These are phyloP conservation scores for Emydura subglobosa DNA, from an alignment of 2,113 vertebrate genomes.

Conservation along the genomic window DNA sequence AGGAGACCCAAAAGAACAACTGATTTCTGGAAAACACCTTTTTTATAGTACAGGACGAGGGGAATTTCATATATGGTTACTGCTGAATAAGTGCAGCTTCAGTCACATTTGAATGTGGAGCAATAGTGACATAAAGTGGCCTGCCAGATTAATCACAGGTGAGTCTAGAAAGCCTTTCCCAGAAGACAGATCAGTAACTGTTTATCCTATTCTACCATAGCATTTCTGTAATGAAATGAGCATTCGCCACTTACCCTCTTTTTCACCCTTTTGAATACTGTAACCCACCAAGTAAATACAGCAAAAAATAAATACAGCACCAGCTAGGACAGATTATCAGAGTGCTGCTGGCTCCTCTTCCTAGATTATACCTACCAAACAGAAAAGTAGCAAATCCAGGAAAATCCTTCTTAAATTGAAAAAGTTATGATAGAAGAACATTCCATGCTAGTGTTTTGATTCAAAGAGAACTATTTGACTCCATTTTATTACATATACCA, in stretches of 20 bases:
- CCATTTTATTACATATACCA: not conserved
- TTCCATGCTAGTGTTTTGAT: not conserved
- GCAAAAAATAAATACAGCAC: not conserved
- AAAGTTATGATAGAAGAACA: not conserved
- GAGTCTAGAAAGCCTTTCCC: not conserved
- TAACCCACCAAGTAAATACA: not conserved
- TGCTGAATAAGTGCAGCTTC: not conserved
- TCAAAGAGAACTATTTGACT: not conserved
- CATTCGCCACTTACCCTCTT: not conserved
- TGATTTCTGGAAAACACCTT: not conserved
- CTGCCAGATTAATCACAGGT: slow-evolving; percentile 33
- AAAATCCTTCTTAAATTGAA: not conserved
- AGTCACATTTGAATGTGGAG: not conserved
- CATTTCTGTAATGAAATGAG: not conserved
- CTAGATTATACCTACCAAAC: not conserved
- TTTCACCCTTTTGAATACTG: not conserved
- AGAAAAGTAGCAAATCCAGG: not conserved
- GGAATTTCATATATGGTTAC: not conserved
- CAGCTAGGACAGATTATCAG: not conserved
- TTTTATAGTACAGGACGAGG: not conserved
- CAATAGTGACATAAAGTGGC: slow-evolving; percentile 54
- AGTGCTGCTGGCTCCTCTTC: not conserved
- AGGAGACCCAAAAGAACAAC: not conserved
- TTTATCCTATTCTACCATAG: not conserved
- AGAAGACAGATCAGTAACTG: not conserved